phyloP scores from a whole-genome alignment of 2,113 vertebrate species.

The Atlantisia rogersi region DNA sequence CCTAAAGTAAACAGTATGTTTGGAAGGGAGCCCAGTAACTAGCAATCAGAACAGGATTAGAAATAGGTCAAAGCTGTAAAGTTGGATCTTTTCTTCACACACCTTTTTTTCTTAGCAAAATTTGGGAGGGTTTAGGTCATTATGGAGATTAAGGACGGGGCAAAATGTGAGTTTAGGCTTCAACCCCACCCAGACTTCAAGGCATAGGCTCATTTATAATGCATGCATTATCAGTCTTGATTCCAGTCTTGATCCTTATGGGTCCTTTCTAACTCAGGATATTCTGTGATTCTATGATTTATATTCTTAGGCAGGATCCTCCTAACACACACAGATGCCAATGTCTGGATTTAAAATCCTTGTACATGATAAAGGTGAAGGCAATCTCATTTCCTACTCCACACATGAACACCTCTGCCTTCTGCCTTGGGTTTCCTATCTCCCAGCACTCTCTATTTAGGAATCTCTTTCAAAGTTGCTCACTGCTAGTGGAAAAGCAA shows the following conservation, averaged over 20 bases:
- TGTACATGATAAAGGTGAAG: neutral
- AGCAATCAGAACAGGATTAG: conserved; percentile 53
- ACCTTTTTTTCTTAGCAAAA: neutral
- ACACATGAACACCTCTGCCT: neutral
- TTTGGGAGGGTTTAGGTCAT: neutral
- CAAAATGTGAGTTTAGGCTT: neutral
- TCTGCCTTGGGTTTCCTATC: neutral
- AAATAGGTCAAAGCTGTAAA: conserved; percentile 54
- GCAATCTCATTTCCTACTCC: neutral
- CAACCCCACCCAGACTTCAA: neutral
- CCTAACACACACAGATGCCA: neutral
- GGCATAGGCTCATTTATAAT: neutral
- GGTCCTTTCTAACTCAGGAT: too few species aligned
- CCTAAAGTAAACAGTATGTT: conserved; percentile 54
- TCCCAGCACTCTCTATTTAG: neutral
- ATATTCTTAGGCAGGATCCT: neutral
- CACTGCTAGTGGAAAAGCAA: neutral
- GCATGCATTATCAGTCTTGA: neutral
- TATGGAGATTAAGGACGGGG: neutral
- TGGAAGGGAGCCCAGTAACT: conserved; percentile 52
- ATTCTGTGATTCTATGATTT: too few species aligned
- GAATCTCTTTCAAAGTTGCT: neutral
- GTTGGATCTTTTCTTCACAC: conserved; percentile 9
- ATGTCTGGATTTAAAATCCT: neutral
- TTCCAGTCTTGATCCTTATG: too few species aligned